Percentiles rank a stretch among this genome's conserved stretches.
Conservation (phyloP, 2,113 vertebrate species). For the Ptilorrhoa leucosticta region DNA sequence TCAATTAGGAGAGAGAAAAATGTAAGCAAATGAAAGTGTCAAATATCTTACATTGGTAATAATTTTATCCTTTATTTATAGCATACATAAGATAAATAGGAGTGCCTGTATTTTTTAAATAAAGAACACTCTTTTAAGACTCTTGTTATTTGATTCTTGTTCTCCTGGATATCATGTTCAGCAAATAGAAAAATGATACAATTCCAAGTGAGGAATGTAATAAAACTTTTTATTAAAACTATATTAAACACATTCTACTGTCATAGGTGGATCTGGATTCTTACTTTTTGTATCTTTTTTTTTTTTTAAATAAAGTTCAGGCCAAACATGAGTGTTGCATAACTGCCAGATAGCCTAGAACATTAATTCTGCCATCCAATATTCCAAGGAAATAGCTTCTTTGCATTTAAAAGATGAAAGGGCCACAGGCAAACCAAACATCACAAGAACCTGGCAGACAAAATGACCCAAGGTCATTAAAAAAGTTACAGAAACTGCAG, state of each 20-base stretch:
- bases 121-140: not conserved
- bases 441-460: not conserved
- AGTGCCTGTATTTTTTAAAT: not conserved
- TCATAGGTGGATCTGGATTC: not conserved
- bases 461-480: not conserved
- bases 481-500: not conserved
- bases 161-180: not conserved
- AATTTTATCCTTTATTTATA: not conserved
- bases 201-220: not conserved
- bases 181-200: not conserved
- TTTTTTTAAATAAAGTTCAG: not conserved
- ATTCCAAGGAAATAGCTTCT: not conserved
- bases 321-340: not conserved
- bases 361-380: not conserved
- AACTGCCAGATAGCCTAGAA: not conserved
- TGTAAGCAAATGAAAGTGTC: not conserved
- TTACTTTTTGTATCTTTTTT: not conserved
- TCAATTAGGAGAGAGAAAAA: not conserved
- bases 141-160: not conserved
- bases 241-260: not conserved
- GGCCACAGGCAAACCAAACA: not conserved
- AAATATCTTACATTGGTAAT: not conserved
- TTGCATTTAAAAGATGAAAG: constrained; percentile 22
- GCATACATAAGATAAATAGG: not conserved
- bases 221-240: not conserved